Base-by-base conservation (phyloP, 92 coral and sea anemone genomes). In the Isaurus tuberculatus region DNA sequence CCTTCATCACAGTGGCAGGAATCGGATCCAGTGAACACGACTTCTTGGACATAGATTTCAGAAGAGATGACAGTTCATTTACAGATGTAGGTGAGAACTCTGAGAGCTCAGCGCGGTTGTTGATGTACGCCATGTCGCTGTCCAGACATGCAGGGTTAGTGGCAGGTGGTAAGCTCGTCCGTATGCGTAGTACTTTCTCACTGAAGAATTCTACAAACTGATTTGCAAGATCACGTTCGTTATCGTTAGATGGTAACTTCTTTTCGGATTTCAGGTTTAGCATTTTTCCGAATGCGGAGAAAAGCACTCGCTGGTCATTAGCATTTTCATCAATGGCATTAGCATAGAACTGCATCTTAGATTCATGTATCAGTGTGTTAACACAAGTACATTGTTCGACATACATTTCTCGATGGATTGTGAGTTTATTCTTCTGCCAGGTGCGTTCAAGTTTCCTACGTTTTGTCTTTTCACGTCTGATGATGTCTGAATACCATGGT, bases 31-130 rank as follows among this genome's bases (percentile, higher is more conserved):
- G 55, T 61, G 68, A 70, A 66, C 86, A 88, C 31, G 88, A 84
- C 83, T 88, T 88, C 51, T 67, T 42, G 66, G 84, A 83, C 67
- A 74, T 67, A 33, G 84, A 68, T 77, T 71, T 78, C 83, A 88
- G 73, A 70, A 88, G 87, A 71, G 87, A 80, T 42, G 85, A 88
- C 87, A 88, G 80, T 73, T 84, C 91, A 30, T 79, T 82, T 68
- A 53, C 85, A 53, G 81, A 75, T 30, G 86, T 88, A 20, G 81
- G 72, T 74, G 80, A 51, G 73, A 83, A 83, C 61, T 73, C 33
- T 65, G 67, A 66, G 74, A 65, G 77, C 48, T 65, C 42, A 36
- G 42, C 4, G 42, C 4, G 42, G 42, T 36, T 36, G 42, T 36
- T 36, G 3, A 36, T 36, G 42, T 36, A 36, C 42, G 42, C 42